Percentiles rank a stretch among this genome's conserved stretches.
phyloP scores from a whole-genome alignment of 2,113 vertebrate genomes.

The Corythoichthys haematopterus region DNA sequence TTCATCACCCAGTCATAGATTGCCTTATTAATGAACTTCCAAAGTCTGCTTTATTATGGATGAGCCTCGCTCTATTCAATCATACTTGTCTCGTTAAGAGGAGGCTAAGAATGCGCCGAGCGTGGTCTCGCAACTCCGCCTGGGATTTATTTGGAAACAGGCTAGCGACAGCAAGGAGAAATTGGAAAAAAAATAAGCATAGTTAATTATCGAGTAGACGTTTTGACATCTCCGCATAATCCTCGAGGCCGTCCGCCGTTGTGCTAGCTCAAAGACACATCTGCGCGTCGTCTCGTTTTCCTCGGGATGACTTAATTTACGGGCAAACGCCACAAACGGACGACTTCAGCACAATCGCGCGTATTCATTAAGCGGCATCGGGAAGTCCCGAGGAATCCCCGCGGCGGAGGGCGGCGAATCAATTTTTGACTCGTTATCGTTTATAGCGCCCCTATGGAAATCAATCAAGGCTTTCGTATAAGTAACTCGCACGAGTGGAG shows the following conservation, averaged over 20 bases:
- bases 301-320: constrained; percentile 34
- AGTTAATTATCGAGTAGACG: background rate
- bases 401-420: constrained; percentile 38
- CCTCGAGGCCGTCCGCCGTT: background rate
- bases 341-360: constrained; percentile 39
- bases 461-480: constrained; percentile 14
- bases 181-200: background rate
- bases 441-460: constrained; percentile 18
- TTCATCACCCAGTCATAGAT: constrained; percentile 29
- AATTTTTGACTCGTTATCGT: constrained; percentile 12
- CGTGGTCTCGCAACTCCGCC: constrained; percentile 17
- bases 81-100: constrained; percentile 9
- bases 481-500: constrained; percentile 5
- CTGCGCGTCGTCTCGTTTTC: background rate
- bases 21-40: constrained; percentile 45
- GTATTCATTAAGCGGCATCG: constrained; percentile 29
- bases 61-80: constrained; percentile 43
- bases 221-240: constrained; percentile 8
- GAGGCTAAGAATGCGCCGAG: constrained; percentile 13
- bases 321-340: constrained; percentile 31
- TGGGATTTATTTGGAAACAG: constrained; percentile 25
- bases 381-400: constrained; percentile 29
- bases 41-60: constrained; percentile 35
- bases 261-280: background rate
- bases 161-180: background rate